phyloP scores from a whole-genome alignment of 2,888 invertebrate genomes.

The Ectemnius continuus region DNA sequence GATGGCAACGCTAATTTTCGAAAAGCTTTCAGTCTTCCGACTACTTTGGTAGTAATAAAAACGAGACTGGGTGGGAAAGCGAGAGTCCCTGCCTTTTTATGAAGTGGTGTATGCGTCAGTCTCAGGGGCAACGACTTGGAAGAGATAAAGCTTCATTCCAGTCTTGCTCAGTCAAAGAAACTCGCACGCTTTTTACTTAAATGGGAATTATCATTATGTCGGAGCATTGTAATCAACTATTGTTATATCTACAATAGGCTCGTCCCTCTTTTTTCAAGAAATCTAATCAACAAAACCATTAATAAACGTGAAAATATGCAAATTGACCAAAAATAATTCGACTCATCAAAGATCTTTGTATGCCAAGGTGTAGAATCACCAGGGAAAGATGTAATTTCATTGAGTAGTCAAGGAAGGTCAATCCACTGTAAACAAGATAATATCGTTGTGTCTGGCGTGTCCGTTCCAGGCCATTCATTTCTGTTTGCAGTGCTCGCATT shows the following conservation, averaged over 20 bases:
- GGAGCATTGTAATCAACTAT: neutral
- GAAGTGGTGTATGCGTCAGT: neutral
- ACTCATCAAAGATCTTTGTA: no score
- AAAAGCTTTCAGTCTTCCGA: neutral
- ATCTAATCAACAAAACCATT: no score
- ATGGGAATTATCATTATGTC: neutral
- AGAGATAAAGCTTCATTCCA: constrained; percentile 20
- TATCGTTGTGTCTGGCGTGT: neutral
- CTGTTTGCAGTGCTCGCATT: neutral
- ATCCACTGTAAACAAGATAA: constrained; percentile 5
- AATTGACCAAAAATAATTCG: no score
- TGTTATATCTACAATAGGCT: no score
- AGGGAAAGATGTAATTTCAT: neutral
- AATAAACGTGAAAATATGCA: no score
- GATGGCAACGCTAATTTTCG: neutral
- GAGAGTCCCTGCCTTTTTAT: constrained; percentile 2
- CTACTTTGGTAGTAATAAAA: neutral
- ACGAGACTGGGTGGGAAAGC: neutral
- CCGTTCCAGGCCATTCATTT: no score
- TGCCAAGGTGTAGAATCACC: no score
- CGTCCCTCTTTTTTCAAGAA: no score
- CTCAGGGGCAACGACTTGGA: constrained; percentile 21
- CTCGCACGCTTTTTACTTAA: constrained; percentile 2
- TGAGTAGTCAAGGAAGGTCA: neutral
- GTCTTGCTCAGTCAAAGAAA: constrained; percentile 11